phyloP scores from a whole-genome alignment of 92 coral and sea anemone species.

The Palythoa caribaeorum region DNA sequence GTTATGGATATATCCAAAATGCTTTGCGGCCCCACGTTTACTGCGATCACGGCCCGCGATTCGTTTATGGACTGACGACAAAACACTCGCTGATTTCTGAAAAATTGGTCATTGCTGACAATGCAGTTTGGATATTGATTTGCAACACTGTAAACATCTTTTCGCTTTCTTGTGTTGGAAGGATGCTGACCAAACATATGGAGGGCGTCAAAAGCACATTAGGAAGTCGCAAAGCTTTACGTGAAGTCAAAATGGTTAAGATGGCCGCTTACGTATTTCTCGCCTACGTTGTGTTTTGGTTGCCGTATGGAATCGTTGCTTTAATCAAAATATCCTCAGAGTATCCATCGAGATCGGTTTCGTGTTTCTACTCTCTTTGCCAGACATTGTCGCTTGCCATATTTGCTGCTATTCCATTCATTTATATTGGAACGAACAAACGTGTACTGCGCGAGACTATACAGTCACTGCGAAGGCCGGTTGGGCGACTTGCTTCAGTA shows the following conservation, averaged over 20 bases:
- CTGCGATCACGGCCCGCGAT: constrained; percentile 35
- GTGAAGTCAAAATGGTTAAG: constrained; percentile 44
- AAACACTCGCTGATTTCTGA: constrained; percentile 34
- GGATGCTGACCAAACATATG: constrained; percentile 36
- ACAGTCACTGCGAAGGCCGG: not conserved
- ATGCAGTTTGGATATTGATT: constrained; percentile 28
- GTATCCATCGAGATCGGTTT: not conserved
- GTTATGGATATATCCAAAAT: constrained; percentile 47
- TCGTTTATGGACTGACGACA: not conserved
- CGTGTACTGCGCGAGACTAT: constrained; percentile 19
- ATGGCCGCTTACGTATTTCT: constrained; percentile 42
- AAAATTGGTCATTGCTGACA: constrained; percentile 36
- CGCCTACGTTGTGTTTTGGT: constrained; percentile 31
- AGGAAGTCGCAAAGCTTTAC: constrained; percentile 31
- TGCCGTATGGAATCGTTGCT: constrained; percentile 37
- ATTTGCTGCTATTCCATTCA: constrained; percentile 31
- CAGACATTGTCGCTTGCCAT: constrained; percentile 34
- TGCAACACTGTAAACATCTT: constrained; percentile 24
- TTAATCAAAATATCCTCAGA: not conserved
- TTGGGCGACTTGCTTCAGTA: constrained; percentile 11
- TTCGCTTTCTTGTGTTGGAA: constrained; percentile 31
- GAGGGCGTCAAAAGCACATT: constrained; percentile 25
- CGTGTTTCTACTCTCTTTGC: constrained; percentile 17
- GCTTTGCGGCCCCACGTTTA: constrained; percentile 34
- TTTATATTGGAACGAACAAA: constrained; percentile 40